These are phyloP conservation scores for Coregonus ussuriensis DNA, from an alignment of 2,797 vertebrate species.

Conservation along the genomic window DNA sequence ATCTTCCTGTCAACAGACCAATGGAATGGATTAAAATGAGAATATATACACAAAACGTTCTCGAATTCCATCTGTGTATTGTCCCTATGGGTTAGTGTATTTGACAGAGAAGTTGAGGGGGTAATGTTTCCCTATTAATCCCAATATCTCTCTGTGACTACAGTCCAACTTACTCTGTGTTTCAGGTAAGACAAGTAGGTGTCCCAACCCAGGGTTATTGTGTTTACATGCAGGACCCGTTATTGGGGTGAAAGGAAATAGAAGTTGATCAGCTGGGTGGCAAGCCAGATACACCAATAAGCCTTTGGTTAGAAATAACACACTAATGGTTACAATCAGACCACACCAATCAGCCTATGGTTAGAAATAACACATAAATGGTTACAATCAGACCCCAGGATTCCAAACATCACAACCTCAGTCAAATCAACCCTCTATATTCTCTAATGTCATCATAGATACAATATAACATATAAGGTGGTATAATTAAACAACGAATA, in stretches of 20 bases:
- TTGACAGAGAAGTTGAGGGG: too few relatives aligned
- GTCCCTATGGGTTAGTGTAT: not conserved
- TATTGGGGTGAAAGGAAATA: constrained; percentile 85
- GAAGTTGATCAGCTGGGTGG: constrained; percentile 91
- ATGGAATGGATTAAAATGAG: not conserved
- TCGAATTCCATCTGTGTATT: not conserved
- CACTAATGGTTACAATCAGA: not conserved
- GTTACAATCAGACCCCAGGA: not conserved
- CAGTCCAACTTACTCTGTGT: constrained; percentile 57
- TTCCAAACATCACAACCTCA: not conserved
- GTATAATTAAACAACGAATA: not conserved
- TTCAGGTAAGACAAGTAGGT: constrained; percentile 94
- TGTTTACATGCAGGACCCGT: constrained; percentile 88
- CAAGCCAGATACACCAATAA: constrained; percentile 88
- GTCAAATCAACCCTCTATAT: not conserved
- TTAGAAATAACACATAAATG: constrained; percentile 10
- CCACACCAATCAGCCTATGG: constrained; percentile 86
- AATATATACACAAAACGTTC: not conserved
- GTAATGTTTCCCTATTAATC: too few relatives aligned
- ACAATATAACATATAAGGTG: not conserved
- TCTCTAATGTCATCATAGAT: not conserved
- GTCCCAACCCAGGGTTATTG: constrained; percentile 92
- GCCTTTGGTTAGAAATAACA: constrained; percentile 67
- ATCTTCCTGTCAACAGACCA: constrained; percentile 44
- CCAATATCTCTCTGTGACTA: constrained; percentile 70